Conservation (phyloP, 2,888 invertebrate species). For the Endomychus coccineus region DNA sequence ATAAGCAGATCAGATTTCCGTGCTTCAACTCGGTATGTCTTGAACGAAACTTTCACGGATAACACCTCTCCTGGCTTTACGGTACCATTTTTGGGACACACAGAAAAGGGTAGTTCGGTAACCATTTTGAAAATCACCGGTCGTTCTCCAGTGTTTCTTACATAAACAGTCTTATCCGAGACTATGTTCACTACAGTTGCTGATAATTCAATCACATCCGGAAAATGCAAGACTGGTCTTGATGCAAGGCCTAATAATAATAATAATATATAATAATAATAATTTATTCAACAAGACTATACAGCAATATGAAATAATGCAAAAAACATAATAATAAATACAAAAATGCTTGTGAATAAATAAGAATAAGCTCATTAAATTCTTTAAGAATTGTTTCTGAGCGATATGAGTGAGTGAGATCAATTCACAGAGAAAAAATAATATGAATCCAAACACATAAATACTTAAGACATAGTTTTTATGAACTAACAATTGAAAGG, state of each 20-base stretch:
- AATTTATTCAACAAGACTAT: no score
- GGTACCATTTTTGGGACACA: constrained; percentile 48
- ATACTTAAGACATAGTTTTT: no score
- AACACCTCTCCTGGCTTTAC: constrained; percentile 43
- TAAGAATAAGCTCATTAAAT: no score
- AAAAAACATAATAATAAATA: constrained; percentile 2
- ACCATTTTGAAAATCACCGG: constrained; percentile 46
- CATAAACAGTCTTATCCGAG: constrained; percentile 44
- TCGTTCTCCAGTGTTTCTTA: constrained; percentile 50
- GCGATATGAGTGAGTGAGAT: no score
- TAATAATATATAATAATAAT: no score
- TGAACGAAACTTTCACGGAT: constrained; percentile 10
- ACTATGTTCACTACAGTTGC: constrained; percentile 48
- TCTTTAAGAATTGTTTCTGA: no score
- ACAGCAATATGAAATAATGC: constrained; percentile 2
- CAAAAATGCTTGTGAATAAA: not conserved
- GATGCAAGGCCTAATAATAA: constrained; percentile 52
- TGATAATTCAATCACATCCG: constrained; percentile 50
- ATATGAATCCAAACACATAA: no score
- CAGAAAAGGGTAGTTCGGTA: constrained; percentile 46
- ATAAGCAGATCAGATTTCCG: constrained; percentile 36
- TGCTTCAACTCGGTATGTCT: constrained; percentile 28
- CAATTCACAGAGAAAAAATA: no score
- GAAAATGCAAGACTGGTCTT: constrained; percentile 52
- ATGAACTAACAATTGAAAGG: no score